A percentile compares a stretch with the other conserved stretches of the same genome.
phyloP scores from a whole-genome alignment of 2,113 vertebrate genomes.

The Crotalus horridus region DNA sequence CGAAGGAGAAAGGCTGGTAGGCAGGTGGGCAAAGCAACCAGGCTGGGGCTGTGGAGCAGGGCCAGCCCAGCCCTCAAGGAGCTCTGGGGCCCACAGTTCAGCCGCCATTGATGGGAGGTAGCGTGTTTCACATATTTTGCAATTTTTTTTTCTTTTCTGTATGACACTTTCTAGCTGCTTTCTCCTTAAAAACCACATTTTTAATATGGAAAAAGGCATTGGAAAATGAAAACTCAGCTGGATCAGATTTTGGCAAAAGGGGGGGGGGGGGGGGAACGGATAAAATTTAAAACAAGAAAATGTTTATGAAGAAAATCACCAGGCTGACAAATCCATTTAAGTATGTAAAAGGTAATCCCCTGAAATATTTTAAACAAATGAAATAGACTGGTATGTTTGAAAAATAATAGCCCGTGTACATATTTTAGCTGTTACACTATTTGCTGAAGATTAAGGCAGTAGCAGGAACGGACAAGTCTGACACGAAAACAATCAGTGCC shows the following conservation, averaged over 20 bases:
- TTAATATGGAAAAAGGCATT: neutral
- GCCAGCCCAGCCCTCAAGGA: neutral
- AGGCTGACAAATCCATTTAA: constrained; percentile 1
- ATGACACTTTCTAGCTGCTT: constrained; percentile 25
- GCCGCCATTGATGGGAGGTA: neutral
- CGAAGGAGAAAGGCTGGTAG: neutral
- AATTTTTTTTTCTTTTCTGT: constrained; percentile 13
- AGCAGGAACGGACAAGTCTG: neutral
- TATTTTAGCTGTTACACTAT: neutral
- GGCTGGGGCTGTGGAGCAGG: neutral
- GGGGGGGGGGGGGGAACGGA: constrained; percentile 32
- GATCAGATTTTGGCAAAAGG: constrained; percentile 10
- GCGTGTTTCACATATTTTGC: constrained; percentile 10
- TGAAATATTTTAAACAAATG: constrained; percentile 6
- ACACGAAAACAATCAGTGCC: neutral
- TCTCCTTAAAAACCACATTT: neutral
- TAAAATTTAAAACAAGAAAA: constrained; percentile 43
- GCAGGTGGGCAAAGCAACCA: neutral
- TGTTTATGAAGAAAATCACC: constrained; percentile 30
- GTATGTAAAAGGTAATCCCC: constrained; percentile 6
- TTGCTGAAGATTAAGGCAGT: neutral
- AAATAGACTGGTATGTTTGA: fast-evolving
- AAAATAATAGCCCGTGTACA: neutral
- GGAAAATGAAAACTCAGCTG: neutral
- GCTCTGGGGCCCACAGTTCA: neutral